phyloP scores from a whole-genome alignment of 2,113 vertebrate genomes.

The Limnothrissa miodon region DNA sequence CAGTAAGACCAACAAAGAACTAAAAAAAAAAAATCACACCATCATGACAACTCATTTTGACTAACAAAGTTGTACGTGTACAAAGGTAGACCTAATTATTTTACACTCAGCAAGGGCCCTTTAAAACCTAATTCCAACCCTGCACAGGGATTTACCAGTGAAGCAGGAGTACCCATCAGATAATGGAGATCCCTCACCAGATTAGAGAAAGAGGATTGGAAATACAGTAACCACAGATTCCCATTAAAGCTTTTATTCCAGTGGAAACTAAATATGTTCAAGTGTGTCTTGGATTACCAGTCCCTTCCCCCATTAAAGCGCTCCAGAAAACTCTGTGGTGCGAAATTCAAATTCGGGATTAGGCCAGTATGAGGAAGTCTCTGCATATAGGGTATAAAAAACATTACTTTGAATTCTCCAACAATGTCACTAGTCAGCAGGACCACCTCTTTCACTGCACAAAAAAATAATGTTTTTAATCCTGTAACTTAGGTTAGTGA shows the following conservation, averaged over 20 bases:
- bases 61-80: not conserved
- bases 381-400: not conserved
- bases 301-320: not conserved
- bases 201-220: slow-evolving; percentile 47
- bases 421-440: not conserved
- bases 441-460: not conserved
- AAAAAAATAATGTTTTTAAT: not conserved
- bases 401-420: not conserved
- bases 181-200: slow-evolving; percentile 41
- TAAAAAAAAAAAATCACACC: not conserved
- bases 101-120: not conserved
- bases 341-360: not conserved
- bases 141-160: slow-evolving; percentile 13
- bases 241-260: slow-evolving; percentile 43
- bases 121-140: slow-evolving; percentile 34
- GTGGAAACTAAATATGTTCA: slow-evolving; percentile 28
- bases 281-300: slow-evolving; percentile 19
- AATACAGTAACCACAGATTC: slow-evolving; percentile 45
- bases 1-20: not conserved
- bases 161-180: slow-evolving; percentile 33
- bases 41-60: not conserved
- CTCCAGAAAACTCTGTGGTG: not conserved
- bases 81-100: not conserved
- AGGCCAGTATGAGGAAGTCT: not conserved
- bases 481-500: not conserved